Evolutionary conservation across 2,797 vertebrate genomes (phyloP), one percentile per base, ranked within the genome.

Genomic region (Craterocephalus amniculus): DNA sequence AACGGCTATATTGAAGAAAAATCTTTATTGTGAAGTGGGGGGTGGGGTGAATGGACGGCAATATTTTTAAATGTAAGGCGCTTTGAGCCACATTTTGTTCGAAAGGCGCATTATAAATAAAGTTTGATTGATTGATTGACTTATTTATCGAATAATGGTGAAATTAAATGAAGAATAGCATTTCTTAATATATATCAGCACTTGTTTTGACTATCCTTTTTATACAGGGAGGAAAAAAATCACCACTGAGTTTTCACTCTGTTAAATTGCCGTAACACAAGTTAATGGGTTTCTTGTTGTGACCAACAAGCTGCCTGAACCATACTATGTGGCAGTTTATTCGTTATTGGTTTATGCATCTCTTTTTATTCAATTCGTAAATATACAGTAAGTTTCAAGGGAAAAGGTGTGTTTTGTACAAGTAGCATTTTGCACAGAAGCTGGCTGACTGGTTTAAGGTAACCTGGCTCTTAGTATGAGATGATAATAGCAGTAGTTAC

Each of bases 401-500:
- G 48, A 35, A 49, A 65, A 63, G 58, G 57, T 85, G 85, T 62
- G 80, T 71, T 45, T 68, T 43, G 60, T 82, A 72, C 78, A 91
- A 84, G 91, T 87, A 84, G 70, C 72, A 63, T 72, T 56, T 80
- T 87, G 87, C 88, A 90, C 90, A 84, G 92, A 90, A 91, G 91
- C 88, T 83, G 77, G 79, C 77, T 79, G 73, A 31, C 73, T 58
- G 85, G 89, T 89, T 92, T 90, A 86, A 89, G 89, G 86, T 91
- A 75, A 89, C 85, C 82, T 81, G 65, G 83, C 72, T 88, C 74
- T 86, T 85, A 87, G 88, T 87, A 74, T 78, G 87, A 90, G 83
- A 89, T 74, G 83, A 80, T 90, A 89, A 93, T 91, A 92, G 88
- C 84, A 83, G 87, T 78, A n/a, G 83, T 94, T 89, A 92, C 89